Evolutionary conservation across 2,797 vertebrate species (phyloP), one percentile per base, ranked within the genome.

Genomic region (Cephalopachus bancanus): DNA sequence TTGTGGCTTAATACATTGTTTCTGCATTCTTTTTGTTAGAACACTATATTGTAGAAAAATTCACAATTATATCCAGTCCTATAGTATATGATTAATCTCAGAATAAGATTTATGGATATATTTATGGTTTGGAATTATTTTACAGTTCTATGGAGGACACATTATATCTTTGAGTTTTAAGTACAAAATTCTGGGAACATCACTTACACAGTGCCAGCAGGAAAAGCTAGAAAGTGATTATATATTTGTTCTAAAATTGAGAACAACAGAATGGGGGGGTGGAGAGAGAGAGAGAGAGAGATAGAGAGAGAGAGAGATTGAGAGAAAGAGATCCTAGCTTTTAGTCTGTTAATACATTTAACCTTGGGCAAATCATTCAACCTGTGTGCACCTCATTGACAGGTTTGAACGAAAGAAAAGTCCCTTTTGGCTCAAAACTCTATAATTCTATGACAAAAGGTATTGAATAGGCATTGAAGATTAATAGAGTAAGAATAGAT

Each of bases 141-240:
- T 71, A 60, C 81, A 8, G 26, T 33, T 96, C 89, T 76, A 60
- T 65, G 3, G 17, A 62, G 75, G 83, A 44, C 0, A 83, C 0
- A 83, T 94, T 94, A 16, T 69, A 94, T 89, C 7, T 93, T 93
- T 14, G 19, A 75, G 6, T 69, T 86, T 92, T 87, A 79, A 19
- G 44, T 49, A 62, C 28, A 51, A 17, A 65, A 65, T 10, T 5
- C 6, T 64, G 53, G 7, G 74, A 72, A 59, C 6, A 97, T 83
- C n/a, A 97, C 91, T 92, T 93, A 69, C 1, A 37, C 16, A 22
- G 51, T 78, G 0, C 0, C 67, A 1, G 19, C 12, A 83, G 30
- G 74, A 22, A 85, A 19, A 9, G 78, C 8, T 93, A 71, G 83
- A 97, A 24, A 92, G 83, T 78, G 80, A 69, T 5, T 78, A 37